Conservation (phyloP, 2,888 invertebrate species). For the Nudaria mundana region DNA sequence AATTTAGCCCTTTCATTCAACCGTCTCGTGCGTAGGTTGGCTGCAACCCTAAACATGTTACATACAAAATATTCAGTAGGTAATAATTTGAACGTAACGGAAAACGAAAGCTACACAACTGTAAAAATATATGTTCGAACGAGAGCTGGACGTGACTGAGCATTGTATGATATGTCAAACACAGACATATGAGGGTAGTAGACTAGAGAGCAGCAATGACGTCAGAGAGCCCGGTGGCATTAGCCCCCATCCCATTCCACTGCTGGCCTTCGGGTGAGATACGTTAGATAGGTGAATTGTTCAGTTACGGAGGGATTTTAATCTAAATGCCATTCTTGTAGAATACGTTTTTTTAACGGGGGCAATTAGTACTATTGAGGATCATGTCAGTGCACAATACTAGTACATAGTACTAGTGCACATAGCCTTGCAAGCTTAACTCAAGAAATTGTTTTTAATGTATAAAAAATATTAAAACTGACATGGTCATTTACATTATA, state of each 20-base stretch:
- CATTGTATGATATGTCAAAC: slow-evolving; percentile 43
- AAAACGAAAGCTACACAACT: slow-evolving; percentile 29
- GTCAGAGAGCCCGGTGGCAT: slow-evolving; percentile 17
- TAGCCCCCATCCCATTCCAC: slow-evolving; percentile 16
- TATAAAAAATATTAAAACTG: too few relatives aligned
- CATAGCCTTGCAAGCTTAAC: too few relatives aligned
- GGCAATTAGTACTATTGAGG: too few relatives aligned
- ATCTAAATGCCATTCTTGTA: slow-evolving; percentile 12
- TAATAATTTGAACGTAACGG: slow-evolving; percentile 25
- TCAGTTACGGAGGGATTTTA: slow-evolving; percentile 11
- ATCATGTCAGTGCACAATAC: too few relatives aligned
- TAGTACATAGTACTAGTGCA: too few relatives aligned
- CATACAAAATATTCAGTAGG: slow-evolving; percentile 17
- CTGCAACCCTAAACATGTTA: slow-evolving; percentile 19
- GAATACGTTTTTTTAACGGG: too few relatives aligned
- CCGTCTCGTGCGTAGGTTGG: slow-evolving; percentile 22
- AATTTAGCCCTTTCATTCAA: slow-evolving; percentile 21
- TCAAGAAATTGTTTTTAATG: too few relatives aligned
- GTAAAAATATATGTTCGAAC: slow-evolving; percentile 19
- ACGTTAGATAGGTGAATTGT: slow-evolving; percentile 4
- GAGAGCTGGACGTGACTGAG: slow-evolving; percentile 32
- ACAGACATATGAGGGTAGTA: slow-evolving; percentile 44
- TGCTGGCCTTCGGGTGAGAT: slow-evolving; percentile 18
- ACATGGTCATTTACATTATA: too few relatives aligned
- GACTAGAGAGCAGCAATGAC: slow-evolving; percentile 35